Evolutionary conservation across 1,140 invertebrate genomes (phyloP).

Genomic region (Pseudomyrmex concolor): DNA sequence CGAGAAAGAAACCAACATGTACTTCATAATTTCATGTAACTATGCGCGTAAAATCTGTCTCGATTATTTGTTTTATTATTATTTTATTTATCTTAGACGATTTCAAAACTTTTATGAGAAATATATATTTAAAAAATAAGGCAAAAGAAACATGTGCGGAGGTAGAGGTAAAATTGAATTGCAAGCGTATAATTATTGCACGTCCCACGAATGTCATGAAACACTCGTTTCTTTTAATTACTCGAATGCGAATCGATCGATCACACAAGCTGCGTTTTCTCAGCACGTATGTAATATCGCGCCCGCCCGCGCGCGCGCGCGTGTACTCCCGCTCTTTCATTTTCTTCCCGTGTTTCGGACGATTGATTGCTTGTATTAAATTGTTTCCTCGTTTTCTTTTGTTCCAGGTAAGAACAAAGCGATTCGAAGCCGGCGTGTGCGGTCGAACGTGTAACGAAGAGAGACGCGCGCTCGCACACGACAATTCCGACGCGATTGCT

Average conservation of each 20-base stretch:
- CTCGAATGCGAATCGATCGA: neutral
- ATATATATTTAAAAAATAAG: no score
- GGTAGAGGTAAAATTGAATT: neutral
- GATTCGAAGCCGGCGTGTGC: neutral
- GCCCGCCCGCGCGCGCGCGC: neutral
- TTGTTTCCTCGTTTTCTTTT: slow-evolving; percentile 62
- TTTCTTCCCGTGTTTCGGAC: slow-evolving; percentile 42
- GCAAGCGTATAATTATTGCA: neutral
- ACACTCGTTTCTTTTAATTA: neutral
- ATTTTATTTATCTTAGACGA: no score
- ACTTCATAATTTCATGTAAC: neutral
- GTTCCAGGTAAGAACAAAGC: slow-evolving; percentile 70
- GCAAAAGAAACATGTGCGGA: no score
- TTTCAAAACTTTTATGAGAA: no score
- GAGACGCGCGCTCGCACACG: neutral
- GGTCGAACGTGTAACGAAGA: neutral
- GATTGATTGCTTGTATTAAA: slow-evolving; percentile 66
- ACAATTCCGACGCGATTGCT: slow-evolving; percentile 48
- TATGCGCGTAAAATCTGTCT: no score
- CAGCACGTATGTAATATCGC: slow-evolving; percentile 6
- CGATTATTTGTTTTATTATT: no score
- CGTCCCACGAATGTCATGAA: neutral
- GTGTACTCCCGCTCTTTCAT: neutral
- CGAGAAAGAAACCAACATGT: neutral
- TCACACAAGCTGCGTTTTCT: slow-evolving; percentile 21